phyloP scores from a whole-genome alignment of 2,888 invertebrate species.

The Trachelus troglodyta region DNA sequence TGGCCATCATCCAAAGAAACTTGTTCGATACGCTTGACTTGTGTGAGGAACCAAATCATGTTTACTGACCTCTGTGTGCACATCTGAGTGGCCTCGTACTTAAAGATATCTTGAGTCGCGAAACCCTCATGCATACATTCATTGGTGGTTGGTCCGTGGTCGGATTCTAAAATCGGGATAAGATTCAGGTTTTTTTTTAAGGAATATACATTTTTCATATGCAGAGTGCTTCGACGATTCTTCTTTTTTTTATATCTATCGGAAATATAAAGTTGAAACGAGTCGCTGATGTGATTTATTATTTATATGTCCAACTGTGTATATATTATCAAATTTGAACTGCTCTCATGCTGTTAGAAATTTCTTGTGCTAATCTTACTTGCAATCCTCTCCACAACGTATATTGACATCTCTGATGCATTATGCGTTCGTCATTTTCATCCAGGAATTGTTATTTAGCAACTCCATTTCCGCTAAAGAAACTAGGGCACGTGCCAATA shows the following conservation, averaged over 20 bases:
- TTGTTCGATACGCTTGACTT: background rate
- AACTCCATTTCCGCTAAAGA: slow-evolving; percentile 35
- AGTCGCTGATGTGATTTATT: background rate
- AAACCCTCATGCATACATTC: background rate
- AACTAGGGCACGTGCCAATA: slow-evolving; percentile 18
- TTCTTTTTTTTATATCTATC: background rate
- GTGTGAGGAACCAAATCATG: background rate
- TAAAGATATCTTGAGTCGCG: background rate
- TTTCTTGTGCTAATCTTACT: background rate
- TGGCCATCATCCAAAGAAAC: background rate
- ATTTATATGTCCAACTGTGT: background rate
- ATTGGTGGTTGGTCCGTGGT: background rate
- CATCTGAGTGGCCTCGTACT: background rate
- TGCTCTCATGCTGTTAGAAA: background rate
- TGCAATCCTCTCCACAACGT: background rate
- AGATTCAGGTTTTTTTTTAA: background rate
- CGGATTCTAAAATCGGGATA: background rate
- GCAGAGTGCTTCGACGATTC: background rate
- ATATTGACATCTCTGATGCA: background rate
- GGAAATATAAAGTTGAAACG: background rate
- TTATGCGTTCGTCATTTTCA: background rate
- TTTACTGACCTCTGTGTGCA: background rate
- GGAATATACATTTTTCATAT: background rate
- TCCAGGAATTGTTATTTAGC: slow-evolving; percentile 36
- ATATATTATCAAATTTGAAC: background rate